Evolutionary conservation across 2,888 invertebrate genomes (phyloP), one percentile per base, ranked within the genome.

Genomic region (Junonia oenone): DNA sequence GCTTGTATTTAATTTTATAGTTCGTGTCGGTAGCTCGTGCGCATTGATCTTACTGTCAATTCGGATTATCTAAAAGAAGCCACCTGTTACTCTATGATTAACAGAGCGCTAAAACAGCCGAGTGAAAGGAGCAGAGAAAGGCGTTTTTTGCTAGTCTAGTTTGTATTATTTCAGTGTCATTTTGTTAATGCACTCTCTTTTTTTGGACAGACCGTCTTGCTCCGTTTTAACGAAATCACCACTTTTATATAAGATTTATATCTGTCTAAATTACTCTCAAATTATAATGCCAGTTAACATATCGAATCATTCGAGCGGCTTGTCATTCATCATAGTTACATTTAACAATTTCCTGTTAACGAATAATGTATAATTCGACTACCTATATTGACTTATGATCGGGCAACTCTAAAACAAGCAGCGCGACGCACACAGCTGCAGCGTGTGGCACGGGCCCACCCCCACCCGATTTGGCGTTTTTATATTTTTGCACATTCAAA

Each of bases 401-500:
- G 82, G 78, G 79, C 85, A 83, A 83, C 84, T 83, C 83, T 86
- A 84, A 82, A 86, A 82, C 85, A 81, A 83, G 78, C 81, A n/a
- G n/a, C n/a, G 83, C 80, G 70, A 75, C 81, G 73, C 87, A 87
- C 87, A 87, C 85, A 72, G 77, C 66, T 81, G 78, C 83, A 83
- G 67, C 45, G 56, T 40, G 54, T 68, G 64, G 63, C 65, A 67
- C 65, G 69, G 72, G 73, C 70, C 78, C 79, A 67, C 77, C 81
- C 81, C 80, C 77, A 64, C 76, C 73, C 83, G 83, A 81, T 80
- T 87, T 83, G 83, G 84, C 78, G 87, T 88, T 90, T 90, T 88
- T 90, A 90, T 88, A 88, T 89, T 90, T 87, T 87, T 87, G 85
- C 87, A 87, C 86, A 85, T 85, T 86, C 73, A 84, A 88, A 89